A percentile compares a stretch with the other conserved stretches of the same genome.
Conservation (phyloP, 2,113 vertebrate genomes). For the Sula dactylatra region DNA sequence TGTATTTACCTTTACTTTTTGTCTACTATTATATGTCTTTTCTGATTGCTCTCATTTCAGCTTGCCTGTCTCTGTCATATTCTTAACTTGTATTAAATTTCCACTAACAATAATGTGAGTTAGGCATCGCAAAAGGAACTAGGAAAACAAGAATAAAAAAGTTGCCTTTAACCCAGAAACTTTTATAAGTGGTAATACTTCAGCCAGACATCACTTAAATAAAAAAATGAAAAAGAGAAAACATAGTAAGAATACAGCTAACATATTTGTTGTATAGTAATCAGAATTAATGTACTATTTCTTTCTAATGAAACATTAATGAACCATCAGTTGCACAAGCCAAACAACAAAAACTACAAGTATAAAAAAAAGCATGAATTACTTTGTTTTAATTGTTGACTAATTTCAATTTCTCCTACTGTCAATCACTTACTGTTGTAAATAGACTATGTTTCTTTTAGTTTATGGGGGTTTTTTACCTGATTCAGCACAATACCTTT, state of each 20-base stretch:
- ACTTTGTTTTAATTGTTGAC: not conserved
- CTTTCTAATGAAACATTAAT: not conserved
- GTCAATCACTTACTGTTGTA: not conserved
- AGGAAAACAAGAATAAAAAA: not conserved
- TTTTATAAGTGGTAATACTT: not conserved
- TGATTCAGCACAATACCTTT: not conserved
- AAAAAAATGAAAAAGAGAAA: not conserved
- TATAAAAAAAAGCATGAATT: accelerated
- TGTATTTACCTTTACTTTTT: not conserved
- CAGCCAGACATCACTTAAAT: not conserved
- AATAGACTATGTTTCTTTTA: not conserved
- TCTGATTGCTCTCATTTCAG: not conserved
- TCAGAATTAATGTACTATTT: not conserved
- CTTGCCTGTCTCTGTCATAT: not conserved
- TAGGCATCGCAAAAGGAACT: not conserved
- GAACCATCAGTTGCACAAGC: not conserved
- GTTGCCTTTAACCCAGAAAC: not conserved
- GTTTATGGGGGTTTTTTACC: not conserved
- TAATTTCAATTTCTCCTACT: not conserved
- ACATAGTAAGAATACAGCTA: not conserved
- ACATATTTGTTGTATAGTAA: not conserved
- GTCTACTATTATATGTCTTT: not conserved
- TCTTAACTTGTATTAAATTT: not conserved
- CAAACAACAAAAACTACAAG: not conserved
- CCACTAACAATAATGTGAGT: not conserved